These are phyloP conservation scores for Pituophis catenifer DNA, from an alignment of 2,113 vertebrate genomes.

Conservation along the genomic window DNA sequence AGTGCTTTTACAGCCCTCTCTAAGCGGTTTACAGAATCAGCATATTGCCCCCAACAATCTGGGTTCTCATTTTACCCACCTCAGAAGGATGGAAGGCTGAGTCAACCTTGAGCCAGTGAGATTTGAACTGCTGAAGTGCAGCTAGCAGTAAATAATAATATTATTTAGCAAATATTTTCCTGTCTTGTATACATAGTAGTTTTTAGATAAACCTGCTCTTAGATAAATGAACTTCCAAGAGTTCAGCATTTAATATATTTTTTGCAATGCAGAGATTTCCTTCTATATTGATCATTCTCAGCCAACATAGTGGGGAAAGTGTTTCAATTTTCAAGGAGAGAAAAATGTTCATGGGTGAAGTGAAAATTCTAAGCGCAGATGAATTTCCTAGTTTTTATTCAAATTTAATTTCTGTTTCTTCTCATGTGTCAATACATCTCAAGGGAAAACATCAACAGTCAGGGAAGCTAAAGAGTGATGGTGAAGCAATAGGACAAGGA, in stretches of 20 bases:
- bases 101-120: too few species aligned
- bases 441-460: not conserved
- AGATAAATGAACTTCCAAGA: not conserved
- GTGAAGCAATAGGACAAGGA: not conserved
- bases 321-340: not conserved
- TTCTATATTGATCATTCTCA: not conserved
- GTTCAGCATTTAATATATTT: not conserved
- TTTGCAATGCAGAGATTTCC: not conserved
- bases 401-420: not conserved
- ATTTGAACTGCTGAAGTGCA: too few species aligned
- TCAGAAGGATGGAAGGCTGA: too few species aligned
- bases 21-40: too few species aligned
- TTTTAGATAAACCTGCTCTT: not conserved
- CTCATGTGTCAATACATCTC: not conserved
- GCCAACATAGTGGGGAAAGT: not conserved
- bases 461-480: not conserved
- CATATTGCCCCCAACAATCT: too few species aligned
- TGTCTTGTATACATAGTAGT: not conserved
- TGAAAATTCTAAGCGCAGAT: not conserved
- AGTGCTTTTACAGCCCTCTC: too few species aligned
- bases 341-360: not conserved
- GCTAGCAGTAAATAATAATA: too few species aligned
- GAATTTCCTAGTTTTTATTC: not conserved
- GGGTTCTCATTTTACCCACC: too few species aligned
- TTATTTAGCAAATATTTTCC: too few species aligned